These are phyloP conservation scores for Arvicola amphibius DNA, from an alignment of 2,797 vertebrate genomes.

Conservation along the genomic window DNA sequence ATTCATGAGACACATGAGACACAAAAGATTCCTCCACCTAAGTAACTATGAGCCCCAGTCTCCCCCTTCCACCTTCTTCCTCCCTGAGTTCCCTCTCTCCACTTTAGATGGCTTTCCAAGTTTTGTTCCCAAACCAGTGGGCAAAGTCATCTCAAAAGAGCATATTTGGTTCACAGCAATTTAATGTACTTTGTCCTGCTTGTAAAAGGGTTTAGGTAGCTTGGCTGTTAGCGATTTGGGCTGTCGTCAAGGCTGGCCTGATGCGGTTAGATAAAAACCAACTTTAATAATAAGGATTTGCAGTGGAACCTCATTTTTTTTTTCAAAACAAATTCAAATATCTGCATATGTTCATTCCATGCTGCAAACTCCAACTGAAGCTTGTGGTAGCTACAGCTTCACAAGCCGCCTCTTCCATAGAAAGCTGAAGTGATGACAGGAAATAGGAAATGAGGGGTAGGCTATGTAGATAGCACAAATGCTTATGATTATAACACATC, in stretches of 20 bases:
- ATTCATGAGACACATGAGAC: not conserved
- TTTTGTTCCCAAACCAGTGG: conserved; percentile 21
- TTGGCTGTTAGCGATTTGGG: conserved; percentile 31
- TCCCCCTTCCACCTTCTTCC: conserved; percentile 16
- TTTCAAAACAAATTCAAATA: conserved; percentile 44
- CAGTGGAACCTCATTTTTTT: conserved; percentile 42
- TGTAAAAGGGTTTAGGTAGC: conserved; percentile 49
- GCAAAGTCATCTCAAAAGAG: conserved; percentile 53
- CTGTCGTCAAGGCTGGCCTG: conserved; percentile 26
- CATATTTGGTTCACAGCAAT: conserved; percentile 42
- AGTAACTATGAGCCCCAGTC: not conserved
- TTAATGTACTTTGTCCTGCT: conserved; percentile 56
- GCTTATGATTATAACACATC: conserved; percentile 42
- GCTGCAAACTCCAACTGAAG: conserved; percentile 48
- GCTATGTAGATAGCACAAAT: not conserved
- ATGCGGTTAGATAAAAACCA: conserved; percentile 65
- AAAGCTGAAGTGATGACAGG: conserved; percentile 40
- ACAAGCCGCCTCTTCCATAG: conserved; percentile 24
- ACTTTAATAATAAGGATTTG: conserved; percentile 36
- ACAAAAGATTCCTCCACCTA: not conserved
- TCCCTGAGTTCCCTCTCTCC: not conserved
- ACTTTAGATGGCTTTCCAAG: conserved; percentile 30
- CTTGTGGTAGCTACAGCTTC: conserved; percentile 32
- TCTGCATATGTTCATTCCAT: conserved; percentile 9
- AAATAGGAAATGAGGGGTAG: conserved; percentile 58